Conservation (phyloP, 1,140 invertebrate genomes). For the Campoletis sonorensis region DNA sequence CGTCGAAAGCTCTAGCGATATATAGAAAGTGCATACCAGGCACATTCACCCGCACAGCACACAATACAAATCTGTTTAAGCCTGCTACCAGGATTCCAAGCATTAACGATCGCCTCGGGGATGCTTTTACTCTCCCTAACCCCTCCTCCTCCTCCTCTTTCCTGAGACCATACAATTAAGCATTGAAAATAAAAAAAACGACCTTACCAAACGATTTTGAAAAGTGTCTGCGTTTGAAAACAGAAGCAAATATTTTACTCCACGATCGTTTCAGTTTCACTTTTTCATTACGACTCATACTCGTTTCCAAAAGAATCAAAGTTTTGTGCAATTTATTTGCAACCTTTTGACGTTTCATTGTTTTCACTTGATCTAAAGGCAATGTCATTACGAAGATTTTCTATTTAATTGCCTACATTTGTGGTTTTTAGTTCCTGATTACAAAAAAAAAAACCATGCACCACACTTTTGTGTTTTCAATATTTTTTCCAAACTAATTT, state of each 20-base stretch:
- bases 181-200: not conserved
- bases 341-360: not conserved
- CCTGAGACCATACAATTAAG: not conserved
- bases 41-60: slow-evolving; percentile 1
- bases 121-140: not conserved
- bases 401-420: too few relatives aligned
- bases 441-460: too few relatives aligned
- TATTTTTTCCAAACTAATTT: too few relatives aligned
- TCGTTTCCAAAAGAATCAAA: too few relatives aligned
- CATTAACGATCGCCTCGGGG: slow-evolving; percentile 36
- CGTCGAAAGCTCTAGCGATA: slow-evolving; percentile 15
- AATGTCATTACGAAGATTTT: too few relatives aligned
- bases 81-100: not conserved
- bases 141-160: not conserved
- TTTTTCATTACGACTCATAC: too few relatives aligned
- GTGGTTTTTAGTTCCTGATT: too few relatives aligned
- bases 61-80: not conserved
- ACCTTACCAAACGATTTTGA: not conserved
- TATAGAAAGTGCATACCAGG: not conserved
- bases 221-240: slow-evolving; percentile 5
- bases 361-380: too few relatives aligned
- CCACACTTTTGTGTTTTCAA: too few relatives aligned
- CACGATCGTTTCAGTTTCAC: too few relatives aligned
- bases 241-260: not conserved
- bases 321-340: not conserved